A percentile compares a stretch with the other conserved stretches of the same genome.
phyloP scores from a whole-genome alignment of 2,888 invertebrate genomes.

The Aquatica leii region DNA sequence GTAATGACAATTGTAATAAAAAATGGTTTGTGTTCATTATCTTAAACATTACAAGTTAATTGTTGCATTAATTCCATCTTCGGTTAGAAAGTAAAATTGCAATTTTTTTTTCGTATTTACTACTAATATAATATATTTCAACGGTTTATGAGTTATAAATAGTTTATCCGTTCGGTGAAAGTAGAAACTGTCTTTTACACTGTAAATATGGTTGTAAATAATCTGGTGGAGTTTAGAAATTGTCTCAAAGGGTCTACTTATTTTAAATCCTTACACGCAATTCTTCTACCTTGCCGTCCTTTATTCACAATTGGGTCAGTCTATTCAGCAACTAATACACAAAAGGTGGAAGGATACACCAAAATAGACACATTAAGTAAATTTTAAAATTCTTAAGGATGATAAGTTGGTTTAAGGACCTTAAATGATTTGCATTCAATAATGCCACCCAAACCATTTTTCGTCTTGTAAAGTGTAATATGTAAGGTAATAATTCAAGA shows the following conservation, averaged over 20 bases:
- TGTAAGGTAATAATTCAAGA: constrained; percentile 25
- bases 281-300: constrained; percentile 34
- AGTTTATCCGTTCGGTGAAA: constrained; percentile 21
- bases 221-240: constrained; percentile 41
- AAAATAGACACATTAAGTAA: constrained; percentile 36
- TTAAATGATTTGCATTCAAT: constrained; percentile 19
- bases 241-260: constrained; percentile 41
- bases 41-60: too few relatives aligned
- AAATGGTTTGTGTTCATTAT: too few relatives aligned
- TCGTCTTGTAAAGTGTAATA: constrained; percentile 29
- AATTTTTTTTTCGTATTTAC: too few relatives aligned
- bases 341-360: constrained; percentile 29
- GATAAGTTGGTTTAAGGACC: constrained; percentile 14
- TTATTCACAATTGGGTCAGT: constrained; percentile 39
- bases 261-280: constrained; percentile 39
- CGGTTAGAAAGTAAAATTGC: too few relatives aligned
- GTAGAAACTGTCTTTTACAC: constrained; percentile 29
- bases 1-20: neutral
- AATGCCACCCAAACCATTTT: constrained; percentile 20
- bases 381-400: constrained; percentile 9
- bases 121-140: too few relatives aligned
- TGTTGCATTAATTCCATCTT: too few relatives aligned
- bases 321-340: constrained; percentile 27
- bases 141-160: constrained; percentile 19
- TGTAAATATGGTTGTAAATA: constrained; percentile 42